These are phyloP conservation scores for Tadarida brasiliensis DNA, from an alignment of 2,797 vertebrate genomes.

Conservation along the genomic window DNA sequence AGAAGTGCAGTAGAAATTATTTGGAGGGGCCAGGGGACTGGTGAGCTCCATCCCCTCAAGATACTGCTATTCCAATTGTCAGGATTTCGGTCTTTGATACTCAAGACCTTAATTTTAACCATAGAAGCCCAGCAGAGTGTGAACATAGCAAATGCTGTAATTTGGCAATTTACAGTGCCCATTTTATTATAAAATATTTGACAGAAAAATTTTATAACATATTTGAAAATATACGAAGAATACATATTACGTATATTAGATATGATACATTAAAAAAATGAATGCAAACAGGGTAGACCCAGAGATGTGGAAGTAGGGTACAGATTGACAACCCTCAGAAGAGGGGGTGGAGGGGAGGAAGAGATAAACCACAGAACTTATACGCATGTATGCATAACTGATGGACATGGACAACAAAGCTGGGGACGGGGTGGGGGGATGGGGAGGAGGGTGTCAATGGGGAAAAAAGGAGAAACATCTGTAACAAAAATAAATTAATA, in stretches of 20 bases:
- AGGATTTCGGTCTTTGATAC: slow-evolving; percentile 48
- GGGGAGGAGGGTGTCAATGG: too few species aligned
- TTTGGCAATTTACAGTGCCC: background rate
- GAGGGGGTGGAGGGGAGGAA: too few species aligned
- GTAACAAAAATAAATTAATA: too few species aligned
- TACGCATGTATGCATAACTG: too few species aligned
- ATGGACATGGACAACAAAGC: too few species aligned
- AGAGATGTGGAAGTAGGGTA: too few species aligned
- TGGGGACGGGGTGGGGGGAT: too few species aligned
- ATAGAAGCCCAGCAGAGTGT: background rate
- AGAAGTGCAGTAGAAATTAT: background rate
- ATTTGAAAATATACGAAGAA: slow-evolving; percentile 47
- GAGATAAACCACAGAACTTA: too few species aligned
- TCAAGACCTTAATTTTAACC: slow-evolving; percentile 43
- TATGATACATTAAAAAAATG: background rate
- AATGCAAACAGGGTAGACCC: too few species aligned
- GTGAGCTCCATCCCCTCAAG: slow-evolving; percentile 17
- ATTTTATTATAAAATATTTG: slow-evolving; percentile 49
- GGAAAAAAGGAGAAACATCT: too few species aligned
- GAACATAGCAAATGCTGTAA: slow-evolving; percentile 1
- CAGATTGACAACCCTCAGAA: too few species aligned
- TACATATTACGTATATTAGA: background rate
- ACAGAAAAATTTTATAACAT: background rate
- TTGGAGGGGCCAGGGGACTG: slow-evolving; percentile 2
- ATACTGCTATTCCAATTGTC: background rate